Base-by-base conservation (phyloP, 1,140 invertebrate species). In the Aphelinus certus region DNA sequence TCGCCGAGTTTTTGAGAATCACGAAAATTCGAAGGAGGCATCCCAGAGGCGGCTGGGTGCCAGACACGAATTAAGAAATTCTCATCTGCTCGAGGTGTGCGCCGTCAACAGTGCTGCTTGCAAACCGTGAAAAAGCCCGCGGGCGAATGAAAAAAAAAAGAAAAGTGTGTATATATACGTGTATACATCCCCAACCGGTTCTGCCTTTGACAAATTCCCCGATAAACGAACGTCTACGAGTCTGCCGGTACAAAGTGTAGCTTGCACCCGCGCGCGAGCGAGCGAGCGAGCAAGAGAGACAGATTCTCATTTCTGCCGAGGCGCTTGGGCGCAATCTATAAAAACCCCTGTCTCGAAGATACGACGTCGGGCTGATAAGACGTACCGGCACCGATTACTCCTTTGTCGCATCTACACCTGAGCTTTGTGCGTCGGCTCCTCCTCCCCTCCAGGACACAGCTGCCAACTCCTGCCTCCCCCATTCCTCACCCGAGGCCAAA, bases 391-490 rank as follows among this genome's bases (percentile, higher is more conserved):
- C 43, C 65, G 73, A 68, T 68, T 68, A 75, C 57, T 67, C 45
- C 51, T 55, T 57, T 73, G 26, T 26, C 26, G 26, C 26, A 26
- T 26, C 26, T 26, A 26, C 26, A 26, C 26, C 26, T 26, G 26
- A 26, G 10, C 69, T 71, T 71, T 71, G 46, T 26, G 43, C 53
- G 10, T 26, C 26, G 26, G 26, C 26, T 26, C 26, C 26, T 26
- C 26, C 26, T 26, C 26, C 26, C 26, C 26, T 26, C 26, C 26
- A 60, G 49, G 51, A 71, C 69, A 80, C 75, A 78, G 71, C 73
- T 57, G 64, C 66, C 64, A 68, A 73, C 79, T 79, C 79, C 79
- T 82, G 79, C 26, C 80, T 82, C 81, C 78, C 58, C 77, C 79
- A 58, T 57, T 56, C 43, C 65, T 9, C 53, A 9, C 49, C 9